These are phyloP conservation scores for Pseudoatta argentina DNA, from an alignment of 1,140 invertebrate genomes.

Conservation along the genomic window DNA sequence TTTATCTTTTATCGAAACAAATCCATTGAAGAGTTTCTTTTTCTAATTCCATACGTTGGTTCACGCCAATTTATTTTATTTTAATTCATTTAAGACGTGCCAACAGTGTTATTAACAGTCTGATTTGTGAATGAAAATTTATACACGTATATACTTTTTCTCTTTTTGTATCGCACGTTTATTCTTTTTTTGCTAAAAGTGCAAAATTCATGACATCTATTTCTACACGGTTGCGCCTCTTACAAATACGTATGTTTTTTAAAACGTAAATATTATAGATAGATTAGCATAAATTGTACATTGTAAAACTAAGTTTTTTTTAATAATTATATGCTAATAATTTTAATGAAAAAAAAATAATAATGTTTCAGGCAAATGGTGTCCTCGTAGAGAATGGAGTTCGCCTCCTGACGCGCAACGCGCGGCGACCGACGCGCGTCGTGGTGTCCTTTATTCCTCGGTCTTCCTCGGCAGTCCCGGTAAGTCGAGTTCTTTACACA, in stretches of 20 bases:
- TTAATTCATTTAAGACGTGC: constrained; percentile 37
- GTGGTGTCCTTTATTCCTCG: constrained; percentile 93
- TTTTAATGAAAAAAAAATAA: constrained; percentile 48
- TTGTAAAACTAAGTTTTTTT: not conserved
- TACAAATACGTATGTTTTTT: not conserved
- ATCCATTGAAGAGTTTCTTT: constrained; percentile 54
- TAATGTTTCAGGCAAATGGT: constrained; percentile 93
- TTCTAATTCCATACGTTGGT: not conserved
- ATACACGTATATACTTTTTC: not conserved
- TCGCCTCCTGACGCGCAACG: constrained; percentile 92
- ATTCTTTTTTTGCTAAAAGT: not conserved
- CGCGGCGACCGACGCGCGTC: constrained; percentile 91
- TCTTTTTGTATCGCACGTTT: not conserved
- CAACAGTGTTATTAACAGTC: not conserved
- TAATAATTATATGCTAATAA: not conserved
- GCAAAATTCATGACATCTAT: not conserved
- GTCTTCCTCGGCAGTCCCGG: constrained; percentile 96
- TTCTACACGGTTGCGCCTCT: not conserved
- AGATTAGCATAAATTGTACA: not conserved
- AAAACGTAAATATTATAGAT: not conserved
- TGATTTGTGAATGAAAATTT: constrained; percentile 24
- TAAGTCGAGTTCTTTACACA: constrained; percentile 86
- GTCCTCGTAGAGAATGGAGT: constrained; percentile 94
- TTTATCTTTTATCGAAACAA: constrained; percentile 27
- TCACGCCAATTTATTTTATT: not conserved